These are phyloP conservation scores for Hirtodrosophila confusa DNA, from an alignment of 2,888 invertebrate genomes.

Conservation along the genomic window DNA sequence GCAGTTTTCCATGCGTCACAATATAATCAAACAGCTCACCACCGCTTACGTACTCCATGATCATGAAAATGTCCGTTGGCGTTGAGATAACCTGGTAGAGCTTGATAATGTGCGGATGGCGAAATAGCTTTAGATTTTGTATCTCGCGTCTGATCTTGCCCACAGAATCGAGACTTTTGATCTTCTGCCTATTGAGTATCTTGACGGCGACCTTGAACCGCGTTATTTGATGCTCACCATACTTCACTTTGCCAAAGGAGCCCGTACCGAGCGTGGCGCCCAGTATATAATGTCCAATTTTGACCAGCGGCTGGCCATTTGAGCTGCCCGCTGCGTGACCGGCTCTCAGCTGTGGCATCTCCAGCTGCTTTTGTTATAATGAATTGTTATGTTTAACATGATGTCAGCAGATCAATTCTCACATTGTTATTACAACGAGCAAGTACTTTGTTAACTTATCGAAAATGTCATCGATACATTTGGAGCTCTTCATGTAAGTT, in stretches of 20 bases:
- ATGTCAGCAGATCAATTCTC: no score
- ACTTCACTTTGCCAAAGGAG: slow-evolving; percentile 99
- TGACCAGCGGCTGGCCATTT: slow-evolving; percentile 90
- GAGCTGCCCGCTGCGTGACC: slow-evolving; percentile 50
- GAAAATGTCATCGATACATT: no score
- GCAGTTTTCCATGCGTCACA: slow-evolving; percentile 98
- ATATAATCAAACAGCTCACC: slow-evolving; percentile 99
- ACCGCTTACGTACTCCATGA: slow-evolving; percentile 99
- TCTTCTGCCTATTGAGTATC: slow-evolving; percentile 98
- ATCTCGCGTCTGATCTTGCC: slow-evolving; percentile 99
- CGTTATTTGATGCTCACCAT: slow-evolving; percentile 98
- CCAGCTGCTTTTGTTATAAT: no score
- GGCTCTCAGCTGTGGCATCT: no score
- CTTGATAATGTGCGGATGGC: slow-evolving; percentile 99
- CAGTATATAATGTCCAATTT: slow-evolving; percentile 98
- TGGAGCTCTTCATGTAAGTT: no score
- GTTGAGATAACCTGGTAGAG: slow-evolving; percentile 96
- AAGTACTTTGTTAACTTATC: no score
- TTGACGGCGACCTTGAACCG: slow-evolving; percentile 99
- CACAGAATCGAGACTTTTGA: slow-evolving; percentile 99
- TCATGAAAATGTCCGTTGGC: slow-evolving; percentile 99
- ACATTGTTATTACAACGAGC: no score
- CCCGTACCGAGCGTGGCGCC: slow-evolving; percentile 95
- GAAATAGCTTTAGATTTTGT: slow-evolving; percentile 99
- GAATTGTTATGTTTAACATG: no score